These are phyloP conservation scores for Phengaris alcon DNA, from an alignment of 2,888 invertebrate genomes.

Conservation along the genomic window DNA sequence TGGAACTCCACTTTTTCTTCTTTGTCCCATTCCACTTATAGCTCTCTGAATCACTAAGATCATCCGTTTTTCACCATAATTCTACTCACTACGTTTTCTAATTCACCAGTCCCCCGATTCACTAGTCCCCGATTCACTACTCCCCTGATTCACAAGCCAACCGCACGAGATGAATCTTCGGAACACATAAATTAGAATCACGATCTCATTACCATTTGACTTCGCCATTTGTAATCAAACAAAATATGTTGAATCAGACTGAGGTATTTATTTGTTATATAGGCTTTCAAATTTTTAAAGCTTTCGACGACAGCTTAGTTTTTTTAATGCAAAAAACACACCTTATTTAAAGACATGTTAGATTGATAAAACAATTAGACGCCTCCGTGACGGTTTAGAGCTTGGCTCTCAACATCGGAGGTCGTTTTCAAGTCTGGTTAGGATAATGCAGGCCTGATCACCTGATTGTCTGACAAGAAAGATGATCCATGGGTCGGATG, in stretches of 20 bases:
- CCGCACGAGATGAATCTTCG: constrained; percentile 35
- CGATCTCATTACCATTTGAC: constrained; percentile 43
- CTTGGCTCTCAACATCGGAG: too few species aligned
- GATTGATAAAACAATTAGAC: too few species aligned
- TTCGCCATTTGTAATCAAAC: constrained; percentile 36
- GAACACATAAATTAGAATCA: constrained; percentile 44
- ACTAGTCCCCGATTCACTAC: not conserved
- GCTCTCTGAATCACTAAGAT: too few species aligned
- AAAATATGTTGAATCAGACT: constrained; percentile 29
- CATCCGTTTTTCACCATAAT: not conserved
- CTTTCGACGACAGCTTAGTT: not conserved
- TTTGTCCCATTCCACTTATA: too few species aligned
- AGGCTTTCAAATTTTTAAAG: not conserved
- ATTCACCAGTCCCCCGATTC: not conserved
- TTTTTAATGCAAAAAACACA: not conserved
- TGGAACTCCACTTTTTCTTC: too few species aligned
- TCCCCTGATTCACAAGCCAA: constrained; percentile 27
- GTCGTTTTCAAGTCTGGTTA: too few species aligned
- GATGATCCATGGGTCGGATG: too few species aligned
- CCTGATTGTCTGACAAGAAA: too few species aligned
- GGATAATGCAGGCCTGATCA: too few species aligned
- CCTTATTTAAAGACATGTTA: not conserved
- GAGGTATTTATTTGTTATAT: not conserved
- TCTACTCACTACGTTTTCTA: not conserved
- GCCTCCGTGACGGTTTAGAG: too few species aligned